Percentiles rank a stretch among this genome's conserved stretches.
These are phyloP conservation scores for Diprion similis DNA, from an alignment of 1,140 invertebrate genomes.

Conservation along the genomic window DNA sequence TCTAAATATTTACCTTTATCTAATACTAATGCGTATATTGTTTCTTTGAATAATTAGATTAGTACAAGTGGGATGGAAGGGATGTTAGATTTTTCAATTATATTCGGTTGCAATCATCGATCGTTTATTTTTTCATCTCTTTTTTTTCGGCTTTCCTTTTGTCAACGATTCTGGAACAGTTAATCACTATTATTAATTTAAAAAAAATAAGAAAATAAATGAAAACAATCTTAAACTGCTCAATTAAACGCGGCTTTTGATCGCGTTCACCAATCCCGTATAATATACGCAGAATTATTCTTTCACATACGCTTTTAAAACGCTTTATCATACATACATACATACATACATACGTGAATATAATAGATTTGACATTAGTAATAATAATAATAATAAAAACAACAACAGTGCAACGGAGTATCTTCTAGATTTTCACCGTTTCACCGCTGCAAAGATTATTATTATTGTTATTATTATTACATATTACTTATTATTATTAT, in stretches of 20 bases:
- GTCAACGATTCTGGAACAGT: too few relatives aligned
- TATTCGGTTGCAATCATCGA: too few relatives aligned
- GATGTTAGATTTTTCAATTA: too few relatives aligned
- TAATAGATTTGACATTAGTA: slow-evolving; percentile 10
- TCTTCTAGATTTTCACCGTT: slow-evolving; percentile 52
- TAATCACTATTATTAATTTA: too few relatives aligned
- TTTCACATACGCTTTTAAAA: slow-evolving; percentile 20
- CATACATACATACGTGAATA: slow-evolving; percentile 25
- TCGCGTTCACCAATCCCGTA: slow-evolving; percentile 24
- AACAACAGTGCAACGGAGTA: slow-evolving; percentile 56
- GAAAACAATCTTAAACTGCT: too few relatives aligned
- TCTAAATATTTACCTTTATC: too few relatives aligned
- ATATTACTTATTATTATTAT: neutral
- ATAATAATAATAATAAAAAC: slow-evolving; percentile 42
- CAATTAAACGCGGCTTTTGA: neutral
- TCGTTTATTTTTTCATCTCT: too few relatives aligned
- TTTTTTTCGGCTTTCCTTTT: too few relatives aligned
- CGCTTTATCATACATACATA: slow-evolving; percentile 28
- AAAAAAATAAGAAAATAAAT: too few relatives aligned
- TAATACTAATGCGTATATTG: too few relatives aligned
- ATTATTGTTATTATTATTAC: neutral
- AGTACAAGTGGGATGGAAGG: too few relatives aligned
- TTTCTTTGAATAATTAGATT: too few relatives aligned
- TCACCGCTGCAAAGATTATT: slow-evolving; percentile 51
- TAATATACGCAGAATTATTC: slow-evolving; percentile 24